Evolutionary conservation across 2,888 invertebrate genomes (phyloP), one percentile per base, ranked within the genome.

Genomic region (Calliphora vomitoria): DNA sequence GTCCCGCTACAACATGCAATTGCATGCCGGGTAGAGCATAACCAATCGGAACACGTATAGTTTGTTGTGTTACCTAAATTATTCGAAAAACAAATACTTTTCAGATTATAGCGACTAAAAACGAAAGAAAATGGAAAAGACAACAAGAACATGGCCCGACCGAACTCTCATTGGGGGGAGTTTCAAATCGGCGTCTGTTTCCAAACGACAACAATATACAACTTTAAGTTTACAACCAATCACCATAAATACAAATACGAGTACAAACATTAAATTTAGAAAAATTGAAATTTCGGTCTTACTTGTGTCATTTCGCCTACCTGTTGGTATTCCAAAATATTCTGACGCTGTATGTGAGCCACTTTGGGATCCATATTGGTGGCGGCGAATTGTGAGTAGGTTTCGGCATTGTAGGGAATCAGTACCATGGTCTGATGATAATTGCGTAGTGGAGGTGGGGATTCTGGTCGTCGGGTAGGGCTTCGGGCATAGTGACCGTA

Each of bases 361-460:
- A 92, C 89, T 85, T 92, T 92, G 4, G 92, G 92, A 88, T 93
- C 93, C 25, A 92, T 92, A 88, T 91, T 92, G 86, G 92, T 91
- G 64, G 93, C 90, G 58, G 93, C 92, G 78, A 93, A 93, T 85
- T 93, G 93, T n/a, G 93, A 93, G 88, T 93, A 93, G 50, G 93
- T 92, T 87, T 93, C 93, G 41, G 94, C 92, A 91, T 95, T 95
- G 91, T 96, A 96, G 0, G 96, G 96, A 90, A 96, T 95, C 88
- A 96, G 95, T 62, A 95, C 95, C 93, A 96, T 95, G 1, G 96
- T 95, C 92, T 96, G 96, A 88, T 96, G 96, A 91, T 96, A 96
- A 89, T 94, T 95, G 50, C 96, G 94, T 84, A 96, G 95, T 0
- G 96, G 96, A 0, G 96, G 96, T 8, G 96, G 96, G 0, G 96